Evolutionary conservation across 2,888 invertebrate species (phyloP).

Genomic region (Tetropium fuscum): DNA sequence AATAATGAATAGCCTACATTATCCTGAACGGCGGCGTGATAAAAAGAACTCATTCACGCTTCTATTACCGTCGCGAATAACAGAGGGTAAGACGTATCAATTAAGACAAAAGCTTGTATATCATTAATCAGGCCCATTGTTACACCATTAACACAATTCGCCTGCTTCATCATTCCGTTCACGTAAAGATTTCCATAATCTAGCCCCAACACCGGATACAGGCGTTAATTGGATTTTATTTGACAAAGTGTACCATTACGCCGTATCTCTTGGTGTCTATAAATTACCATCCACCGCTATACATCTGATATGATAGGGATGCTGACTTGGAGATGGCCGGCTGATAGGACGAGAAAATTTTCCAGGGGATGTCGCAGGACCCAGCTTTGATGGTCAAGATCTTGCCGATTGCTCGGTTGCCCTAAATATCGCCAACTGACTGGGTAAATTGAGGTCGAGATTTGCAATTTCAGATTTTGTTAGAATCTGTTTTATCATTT

Average conservation of each 20-base stretch:
- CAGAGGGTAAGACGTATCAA: slow-evolving; percentile 43
- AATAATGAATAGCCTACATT: too few relatives aligned
- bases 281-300: slow-evolving; percentile 33
- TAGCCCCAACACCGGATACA: slow-evolving; percentile 35
- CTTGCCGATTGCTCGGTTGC: too few relatives aligned
- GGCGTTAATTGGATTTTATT: slow-evolving; percentile 45
- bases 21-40: slow-evolving; percentile 27
- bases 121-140: slow-evolving; percentile 48
- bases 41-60: slow-evolving; percentile 43
- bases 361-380: too few relatives aligned
- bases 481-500: too few relatives aligned
- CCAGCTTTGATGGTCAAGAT: too few relatives aligned
- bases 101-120: slow-evolving; percentile 45
- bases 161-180: slow-evolving; percentile 38
- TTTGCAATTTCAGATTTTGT: too few relatives aligned
- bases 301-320: background rate
- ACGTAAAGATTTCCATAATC: slow-evolving; percentile 43
- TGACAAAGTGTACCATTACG: slow-evolving; percentile 44
- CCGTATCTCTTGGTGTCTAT: slow-evolving; percentile 30
- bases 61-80: slow-evolving; percentile 35
- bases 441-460: too few relatives aligned
- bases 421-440: too few relatives aligned
- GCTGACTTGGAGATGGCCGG: too few relatives aligned
- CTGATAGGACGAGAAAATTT: too few relatives aligned
- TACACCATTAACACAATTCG: slow-evolving; percentile 43